These are phyloP conservation scores for Acleris cristana DNA, from an alignment of 2,888 invertebrate genomes.

Conservation along the genomic window DNA sequence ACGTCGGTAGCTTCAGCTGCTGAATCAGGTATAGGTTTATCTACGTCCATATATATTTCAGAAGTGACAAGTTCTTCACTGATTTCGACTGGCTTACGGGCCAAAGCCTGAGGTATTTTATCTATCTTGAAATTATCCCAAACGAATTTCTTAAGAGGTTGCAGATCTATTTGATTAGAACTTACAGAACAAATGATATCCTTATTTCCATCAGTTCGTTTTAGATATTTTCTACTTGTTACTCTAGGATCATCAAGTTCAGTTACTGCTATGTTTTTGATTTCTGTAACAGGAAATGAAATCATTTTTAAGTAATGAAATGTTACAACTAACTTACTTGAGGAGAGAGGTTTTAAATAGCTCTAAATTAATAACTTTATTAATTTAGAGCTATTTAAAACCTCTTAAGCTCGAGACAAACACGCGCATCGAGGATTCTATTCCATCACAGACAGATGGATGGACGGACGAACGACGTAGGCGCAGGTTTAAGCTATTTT, in stretches of 20 bases:
- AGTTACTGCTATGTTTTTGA: slow-evolving; percentile 53
- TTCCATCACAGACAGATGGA: too few relatives aligned
- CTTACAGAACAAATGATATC: slow-evolving; percentile 49
- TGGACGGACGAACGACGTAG: too few relatives aligned
- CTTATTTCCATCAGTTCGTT: slow-evolving; percentile 52
- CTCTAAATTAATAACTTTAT: too few relatives aligned
- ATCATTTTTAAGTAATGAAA: not conserved
- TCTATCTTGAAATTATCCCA: slow-evolving; percentile 55
- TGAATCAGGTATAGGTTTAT: slow-evolving; percentile 49
- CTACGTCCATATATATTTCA: slow-evolving; percentile 55
- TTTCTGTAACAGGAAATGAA: slow-evolving; percentile 60
- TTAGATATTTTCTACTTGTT: slow-evolving; percentile 59
- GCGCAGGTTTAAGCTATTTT: too few relatives aligned
- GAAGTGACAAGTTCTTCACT: slow-evolving; percentile 47
- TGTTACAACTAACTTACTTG: too few relatives aligned
- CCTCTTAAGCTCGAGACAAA: too few relatives aligned
- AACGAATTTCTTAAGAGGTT: slow-evolving; percentile 49
- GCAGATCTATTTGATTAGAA: slow-evolving; percentile 56
- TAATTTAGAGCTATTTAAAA: not conserved
- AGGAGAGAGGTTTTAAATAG: too few relatives aligned
- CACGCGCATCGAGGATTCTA: too few relatives aligned
- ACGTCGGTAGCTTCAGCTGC: slow-evolving; percentile 57
- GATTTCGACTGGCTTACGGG: slow-evolving; percentile 42
- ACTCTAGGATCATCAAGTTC: slow-evolving; percentile 67
- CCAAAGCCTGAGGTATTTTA: slow-evolving; percentile 56